Base-by-base conservation (phyloP, 2,113 vertebrate species). In the Tetraodon nigroviridis region DNA sequence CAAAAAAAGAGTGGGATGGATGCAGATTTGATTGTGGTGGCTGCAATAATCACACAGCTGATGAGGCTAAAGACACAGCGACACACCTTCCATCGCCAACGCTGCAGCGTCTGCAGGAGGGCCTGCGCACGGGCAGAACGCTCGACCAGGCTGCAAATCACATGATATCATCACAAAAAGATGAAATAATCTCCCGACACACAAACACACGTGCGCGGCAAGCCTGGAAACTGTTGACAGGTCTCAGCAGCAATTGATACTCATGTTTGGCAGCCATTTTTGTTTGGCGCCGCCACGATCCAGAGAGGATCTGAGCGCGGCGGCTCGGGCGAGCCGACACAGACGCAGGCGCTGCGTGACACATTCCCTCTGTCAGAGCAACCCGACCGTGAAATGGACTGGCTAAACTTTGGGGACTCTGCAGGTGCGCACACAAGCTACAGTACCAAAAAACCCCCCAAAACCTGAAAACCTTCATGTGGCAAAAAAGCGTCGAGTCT, bases 201-300 rank as follows among this genome's bases (percentile, higher is more conserved):
- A 55, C 60, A 60, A 44, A n/a, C 29, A 6, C 32, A 37, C 49
- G 14, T 56, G 17, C 18, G 11, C 19, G 54, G 62, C 59, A 62
- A 61, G 64, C 54, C 69, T 69, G 80, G 72, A 72, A 72, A 61
- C 55, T 81, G 73, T 71, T 81, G 82, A 86, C 82, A 81, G 67
- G 79, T 80, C 71, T 74, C 72, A 56, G 58, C 63, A n/a, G 75
- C 81, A 84, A 82, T 70, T 81, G 75, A 84, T 67, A 80, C 46
- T 58, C 44, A 3, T 65, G 65, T 75, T 77, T 76, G 71, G 72
- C 64, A 76, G 75, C 73, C 82, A 84, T 84, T 60, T 84, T 79
- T 67, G 63, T 86, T 73, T 81, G 75, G 75, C 75, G 62, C 65
- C 49, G 55, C 60, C 59, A 51, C 71, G 64, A 64, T 48, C 65